A percentile compares a stretch with the other conserved stretches of the same genome.
phyloP scores from a whole-genome alignment of 2,797 vertebrate species.

The Phoxinus dragarum region DNA sequence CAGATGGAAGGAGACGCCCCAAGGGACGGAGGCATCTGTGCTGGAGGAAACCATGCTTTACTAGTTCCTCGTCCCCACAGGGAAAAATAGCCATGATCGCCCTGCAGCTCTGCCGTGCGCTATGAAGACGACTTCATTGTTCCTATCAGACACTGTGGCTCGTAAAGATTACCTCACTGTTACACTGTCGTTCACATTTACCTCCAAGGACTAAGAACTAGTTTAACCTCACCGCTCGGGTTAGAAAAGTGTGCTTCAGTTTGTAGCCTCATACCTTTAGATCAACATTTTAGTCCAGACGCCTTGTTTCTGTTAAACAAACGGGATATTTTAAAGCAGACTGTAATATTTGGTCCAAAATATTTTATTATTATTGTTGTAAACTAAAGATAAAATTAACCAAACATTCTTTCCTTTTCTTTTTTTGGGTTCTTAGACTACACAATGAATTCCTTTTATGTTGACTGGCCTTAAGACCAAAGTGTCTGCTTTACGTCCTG shows the following conservation, averaged over 20 bases:
- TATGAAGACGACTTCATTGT: conserved; percentile 51
- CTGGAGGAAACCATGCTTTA: conserved; percentile 55
- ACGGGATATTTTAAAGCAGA: conserved; percentile 13
- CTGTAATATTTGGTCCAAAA: conserved; percentile 33
- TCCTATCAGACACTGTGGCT: conserved; percentile 45
- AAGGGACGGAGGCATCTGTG: conserved; percentile 58
- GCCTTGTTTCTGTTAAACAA: conserved; percentile 9
- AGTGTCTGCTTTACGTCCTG: conserved; percentile 60
- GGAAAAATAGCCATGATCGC: conserved; percentile 43
- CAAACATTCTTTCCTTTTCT: conserved; percentile 32
- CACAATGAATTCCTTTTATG: conserved; percentile 40
- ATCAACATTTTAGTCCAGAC: not conserved
- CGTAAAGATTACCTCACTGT: conserved; percentile 54
- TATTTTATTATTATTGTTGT: conserved; percentile 31
- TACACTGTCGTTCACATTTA: conserved; percentile 43
- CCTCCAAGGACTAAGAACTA: conserved; percentile 16
- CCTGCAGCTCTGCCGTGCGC: conserved; percentile 40
- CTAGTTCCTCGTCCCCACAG: conserved; percentile 34
- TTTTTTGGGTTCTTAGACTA: conserved; percentile 36
- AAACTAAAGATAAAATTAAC: conserved; percentile 48
- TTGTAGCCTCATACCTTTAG: conserved; percentile 2
- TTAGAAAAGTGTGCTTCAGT: conserved; percentile 13
- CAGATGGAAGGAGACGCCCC: conserved; percentile 55
- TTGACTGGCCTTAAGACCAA: conserved; percentile 56
- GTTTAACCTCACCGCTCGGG: conserved; percentile 12